Conservation (phyloP, 2,113 vertebrate species). For the Scolopax mira region DNA sequence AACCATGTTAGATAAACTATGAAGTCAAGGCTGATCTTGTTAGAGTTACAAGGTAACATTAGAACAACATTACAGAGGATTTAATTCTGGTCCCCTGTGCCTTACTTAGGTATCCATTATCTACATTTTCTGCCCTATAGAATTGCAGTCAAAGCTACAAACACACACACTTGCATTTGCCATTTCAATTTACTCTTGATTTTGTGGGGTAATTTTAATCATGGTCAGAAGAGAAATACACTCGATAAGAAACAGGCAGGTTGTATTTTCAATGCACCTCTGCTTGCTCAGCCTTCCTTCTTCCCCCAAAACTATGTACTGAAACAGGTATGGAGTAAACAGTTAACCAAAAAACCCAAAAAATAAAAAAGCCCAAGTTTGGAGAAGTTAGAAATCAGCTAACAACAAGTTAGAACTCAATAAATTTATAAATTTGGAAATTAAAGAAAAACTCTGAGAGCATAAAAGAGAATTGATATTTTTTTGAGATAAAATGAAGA, state of each 20-base stretch:
- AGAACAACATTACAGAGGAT: background rate
- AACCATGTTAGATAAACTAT: background rate
- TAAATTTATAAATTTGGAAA: background rate
- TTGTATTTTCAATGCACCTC: background rate
- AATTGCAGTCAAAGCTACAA: slow-evolving; percentile 38
- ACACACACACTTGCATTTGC: background rate
- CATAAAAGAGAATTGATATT: background rate
- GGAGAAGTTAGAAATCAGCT: background rate
- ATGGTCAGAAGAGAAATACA: background rate
- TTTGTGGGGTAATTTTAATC: slow-evolving; percentile 4
- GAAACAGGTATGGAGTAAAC: background rate
- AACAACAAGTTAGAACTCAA: background rate
- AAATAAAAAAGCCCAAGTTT: fast-evolving
- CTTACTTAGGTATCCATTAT: background rate
- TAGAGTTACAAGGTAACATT: background rate
- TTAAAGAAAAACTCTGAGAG: background rate
- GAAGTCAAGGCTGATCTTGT: slow-evolving; percentile 18
- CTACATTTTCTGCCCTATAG: background rate
- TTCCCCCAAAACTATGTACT: background rate
- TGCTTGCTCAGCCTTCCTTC: background rate
- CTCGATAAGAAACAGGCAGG: background rate
- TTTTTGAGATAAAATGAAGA: background rate
- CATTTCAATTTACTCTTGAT: slow-evolving; percentile 14
- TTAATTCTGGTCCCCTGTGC: background rate
- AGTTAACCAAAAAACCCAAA: background rate